Conservation (phyloP, 1,140 invertebrate genomes). For the Drosophila setifemur region DNA sequence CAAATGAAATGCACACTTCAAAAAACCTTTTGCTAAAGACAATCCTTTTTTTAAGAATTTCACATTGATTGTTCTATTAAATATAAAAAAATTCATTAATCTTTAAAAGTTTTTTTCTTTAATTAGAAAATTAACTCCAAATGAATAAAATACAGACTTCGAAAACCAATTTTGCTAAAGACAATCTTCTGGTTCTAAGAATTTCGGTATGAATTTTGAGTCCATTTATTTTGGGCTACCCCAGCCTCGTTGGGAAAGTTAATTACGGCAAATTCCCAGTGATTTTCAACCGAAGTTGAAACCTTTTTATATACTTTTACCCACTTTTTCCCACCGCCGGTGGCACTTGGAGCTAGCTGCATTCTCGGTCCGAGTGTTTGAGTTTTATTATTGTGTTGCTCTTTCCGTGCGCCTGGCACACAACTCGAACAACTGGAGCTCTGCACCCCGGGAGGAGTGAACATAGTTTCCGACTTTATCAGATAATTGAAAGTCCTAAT, state of each 20-base stretch:
- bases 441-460: conserved; percentile 4
- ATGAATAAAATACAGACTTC: too few relatives aligned
- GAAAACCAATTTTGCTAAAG: too few relatives aligned
- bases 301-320: not conserved
- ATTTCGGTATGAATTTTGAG: too few relatives aligned
- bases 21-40: too few relatives aligned
- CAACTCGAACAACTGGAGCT: conserved; percentile 38
- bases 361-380: conserved; percentile 23
- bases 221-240: too few relatives aligned
- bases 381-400: conserved; percentile 53
- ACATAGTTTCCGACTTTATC: conserved; percentile 63
- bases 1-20: too few relatives aligned
- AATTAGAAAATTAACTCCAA: too few relatives aligned
- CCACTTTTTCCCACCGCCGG: conserved; percentile 13
- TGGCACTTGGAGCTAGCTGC: conserved; percentile 10
- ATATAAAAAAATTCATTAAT: not conserved
- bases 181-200: not conserved
- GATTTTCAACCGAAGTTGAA: conserved; percentile 6
- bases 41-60: too few relatives aligned
- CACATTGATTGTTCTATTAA: not conserved
- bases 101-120: too few relatives aligned
- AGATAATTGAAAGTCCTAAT: conserved; percentile 80
- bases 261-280: conserved; percentile 19
- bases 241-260: not conserved
- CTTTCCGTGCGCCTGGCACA: conserved; percentile 31